Percentiles rank a stretch among this genome's conserved stretches.
phyloP scores from a whole-genome alignment of 2,888 invertebrate species.

The Melikaiella ostensackeni region DNA sequence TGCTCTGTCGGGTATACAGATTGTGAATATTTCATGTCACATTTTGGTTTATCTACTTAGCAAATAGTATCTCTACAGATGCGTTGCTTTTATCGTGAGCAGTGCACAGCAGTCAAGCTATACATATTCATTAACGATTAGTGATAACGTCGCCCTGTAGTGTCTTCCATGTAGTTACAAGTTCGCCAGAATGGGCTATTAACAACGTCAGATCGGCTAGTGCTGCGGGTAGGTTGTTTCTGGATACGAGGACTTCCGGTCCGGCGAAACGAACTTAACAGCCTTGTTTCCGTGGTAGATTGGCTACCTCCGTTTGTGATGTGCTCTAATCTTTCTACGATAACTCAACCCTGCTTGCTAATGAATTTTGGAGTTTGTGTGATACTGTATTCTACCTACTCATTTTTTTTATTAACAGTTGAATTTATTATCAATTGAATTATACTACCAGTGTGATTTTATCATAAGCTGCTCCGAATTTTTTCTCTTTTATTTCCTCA shows the following conservation, averaged over 20 bases:
- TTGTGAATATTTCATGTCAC: not conserved
- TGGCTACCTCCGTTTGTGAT: slow-evolving; percentile 38
- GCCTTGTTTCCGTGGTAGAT: slow-evolving; percentile 38
- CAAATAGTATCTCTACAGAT: not conserved
- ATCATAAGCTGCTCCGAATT: not conserved
- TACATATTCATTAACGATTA: slow-evolving; percentile 20
- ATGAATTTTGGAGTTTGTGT: slow-evolving; percentile 28
- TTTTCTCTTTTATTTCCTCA: too few relatives aligned
- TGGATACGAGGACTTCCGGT: slow-evolving; percentile 38
- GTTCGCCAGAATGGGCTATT: slow-evolving; percentile 21
- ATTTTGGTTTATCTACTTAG: not conserved
- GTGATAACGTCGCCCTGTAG: slow-evolving; percentile 11
- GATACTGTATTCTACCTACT: not conserved
- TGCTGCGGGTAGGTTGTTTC: slow-evolving; percentile 24
- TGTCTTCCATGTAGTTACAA: slow-evolving; percentile 1
- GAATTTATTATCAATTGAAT: not conserved
- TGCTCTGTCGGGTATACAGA: too few relatives aligned
- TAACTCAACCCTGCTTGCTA: slow-evolving; percentile 35
- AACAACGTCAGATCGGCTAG: slow-evolving; percentile 12
- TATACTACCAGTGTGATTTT: not conserved
- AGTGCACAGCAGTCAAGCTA: not conserved
- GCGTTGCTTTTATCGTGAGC: not conserved
- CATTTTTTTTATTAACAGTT: not conserved
- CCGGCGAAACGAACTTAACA: slow-evolving; percentile 36
- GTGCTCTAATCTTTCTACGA: slow-evolving; percentile 38